A percentile compares a stretch with the other conserved stretches of the same genome.
These are phyloP conservation scores for Tetraodon nigroviridis DNA, from an alignment of 2,113 vertebrate genomes.

Conservation along the genomic window DNA sequence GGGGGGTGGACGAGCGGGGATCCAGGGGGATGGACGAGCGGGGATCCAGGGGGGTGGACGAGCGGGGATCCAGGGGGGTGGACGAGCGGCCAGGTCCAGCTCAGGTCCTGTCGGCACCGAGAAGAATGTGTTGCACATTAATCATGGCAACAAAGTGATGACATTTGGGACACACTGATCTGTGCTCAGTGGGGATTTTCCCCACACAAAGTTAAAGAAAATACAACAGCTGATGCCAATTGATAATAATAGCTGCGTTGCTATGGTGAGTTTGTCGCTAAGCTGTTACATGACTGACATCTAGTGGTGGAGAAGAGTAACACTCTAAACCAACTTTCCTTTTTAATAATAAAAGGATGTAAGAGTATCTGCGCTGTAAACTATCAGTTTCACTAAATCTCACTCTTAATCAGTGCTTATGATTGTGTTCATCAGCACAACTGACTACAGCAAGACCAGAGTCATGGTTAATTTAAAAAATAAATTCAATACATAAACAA, in stretches of 20 bases:
- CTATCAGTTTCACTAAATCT: too few relatives aligned
- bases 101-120: conserved; percentile 22
- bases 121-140: conserved; percentile 35
- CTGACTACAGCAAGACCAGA: too few relatives aligned
- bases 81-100: too few relatives aligned
- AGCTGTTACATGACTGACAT: conserved; percentile 42
- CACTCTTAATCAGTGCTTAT: too few relatives aligned
- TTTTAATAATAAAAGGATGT: not conserved
- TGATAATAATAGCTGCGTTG: too few relatives aligned
- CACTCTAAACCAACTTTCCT: not conserved
- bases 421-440: too few relatives aligned
- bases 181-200: not conserved
- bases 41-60: too few relatives aligned
- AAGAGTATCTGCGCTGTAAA: not conserved
- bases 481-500: too few relatives aligned
- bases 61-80: too few relatives aligned
- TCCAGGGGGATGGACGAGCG: conserved; percentile 13
- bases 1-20: conserved; percentile 17
- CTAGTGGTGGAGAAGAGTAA: conserved; percentile 49
- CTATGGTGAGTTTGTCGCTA: not conserved
- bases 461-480: too few relatives aligned
- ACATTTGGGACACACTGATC: not conserved
- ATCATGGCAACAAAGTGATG: conserved; percentile 30
- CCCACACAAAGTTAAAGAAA: too few relatives aligned
- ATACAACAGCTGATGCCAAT: too few relatives aligned